Evolutionary conservation across 23 tunicate species (phyloP), one percentile per base, ranked within the genome.

Genomic region (Trididemnum clinides): DNA sequence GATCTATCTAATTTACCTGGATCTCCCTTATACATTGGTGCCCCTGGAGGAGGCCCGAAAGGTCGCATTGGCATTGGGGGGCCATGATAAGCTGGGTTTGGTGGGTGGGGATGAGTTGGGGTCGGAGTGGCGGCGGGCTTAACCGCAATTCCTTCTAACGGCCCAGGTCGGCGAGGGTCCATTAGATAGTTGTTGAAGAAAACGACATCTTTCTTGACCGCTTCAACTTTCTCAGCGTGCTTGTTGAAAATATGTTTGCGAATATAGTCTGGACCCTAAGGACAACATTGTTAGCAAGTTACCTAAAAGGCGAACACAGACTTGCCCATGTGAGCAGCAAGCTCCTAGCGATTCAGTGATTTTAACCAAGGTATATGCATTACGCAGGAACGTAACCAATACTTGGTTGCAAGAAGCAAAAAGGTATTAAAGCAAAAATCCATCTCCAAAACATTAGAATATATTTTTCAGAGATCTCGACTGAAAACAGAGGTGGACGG

Each of bases 201-300:
- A 29, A 39, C 54, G 22, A 97, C 99, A 15, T 97, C 99, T 10
- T 89, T 92, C 39, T 78, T 89, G 22, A 97, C 99, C 2, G 91
- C 89, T 28, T 92, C 99, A 27, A 97, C 82, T 49, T 97, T 97
- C 31, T 97, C 99, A 19, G 64, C 86, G 78, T 97, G 97, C 80
- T 97, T 97, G 95, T 88, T 90, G 86, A 92, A 83, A 65, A 97
- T 97, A 64, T 97, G 99, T 84, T 97, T 97, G 50, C 95, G 82
- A 25, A 97, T 90, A 71, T 92, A 97, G 51, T 97, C 99, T 7
- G 97, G 99, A 2, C 99, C 99, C 98, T 92, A 64, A 64, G 20
- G 6, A 64, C n/a, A n/a, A n/a, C n/a, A n/a, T n/a, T n/a, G n/a
- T n/a, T n/a, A n/a, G n/a, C n/a, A n/a, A n/a, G n/a, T n/a, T n/a